Evolutionary conservation across 2,113 vertebrate genomes (phyloP), one percentile per base, ranked within the genome.

Genomic region (Alces alces): DNA sequence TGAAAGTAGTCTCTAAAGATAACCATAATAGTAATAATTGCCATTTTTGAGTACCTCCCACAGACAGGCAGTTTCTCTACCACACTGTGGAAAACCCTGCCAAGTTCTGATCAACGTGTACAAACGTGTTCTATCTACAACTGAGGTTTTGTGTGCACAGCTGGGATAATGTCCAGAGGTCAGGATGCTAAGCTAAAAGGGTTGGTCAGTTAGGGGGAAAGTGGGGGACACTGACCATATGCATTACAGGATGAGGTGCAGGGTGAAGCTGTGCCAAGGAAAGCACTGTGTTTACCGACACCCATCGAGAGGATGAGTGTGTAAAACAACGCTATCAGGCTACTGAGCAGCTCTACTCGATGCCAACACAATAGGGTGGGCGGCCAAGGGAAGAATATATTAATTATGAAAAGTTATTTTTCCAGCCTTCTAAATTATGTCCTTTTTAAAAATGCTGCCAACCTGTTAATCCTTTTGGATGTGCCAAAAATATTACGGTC

Each of bases 231-330:
- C 33, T 45, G 12, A 6, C 3, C 3, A 50, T 8, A 8, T 61
- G 28, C 66, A 2, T 54, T 52, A 27, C 15, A 3, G 23, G 70
- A 15, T 4, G 13, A 55, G 19, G 19, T 0, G 0, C 7, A 19
- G 21, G 55, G 54, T 7, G 36, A 76, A 3, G n/a, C 25, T 7
- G 4, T 36, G 89, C 54, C 16, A 47, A 39, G 82, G 25, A 61
- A 85, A 30, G 25, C 9, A 76, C 6, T 19, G 9, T 45, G 45
- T 52, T 50, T 86, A n/a, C 39, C 10, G 5, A 28, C n/a, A 50
- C 47, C 13, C 1, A 2, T 52, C 1, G 0, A 58, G n/a, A 79
- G n/a, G 33, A 21, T n/a, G 47, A 58, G 6, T 23, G 27, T 50
- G 21, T 23, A 15, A 57, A 54, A 30, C 12, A 43, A 4, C 1